These are phyloP conservation scores for Muricea muricata DNA, from an alignment of 92 coral and sea anemone genomes.

Conservation along the genomic window DNA sequence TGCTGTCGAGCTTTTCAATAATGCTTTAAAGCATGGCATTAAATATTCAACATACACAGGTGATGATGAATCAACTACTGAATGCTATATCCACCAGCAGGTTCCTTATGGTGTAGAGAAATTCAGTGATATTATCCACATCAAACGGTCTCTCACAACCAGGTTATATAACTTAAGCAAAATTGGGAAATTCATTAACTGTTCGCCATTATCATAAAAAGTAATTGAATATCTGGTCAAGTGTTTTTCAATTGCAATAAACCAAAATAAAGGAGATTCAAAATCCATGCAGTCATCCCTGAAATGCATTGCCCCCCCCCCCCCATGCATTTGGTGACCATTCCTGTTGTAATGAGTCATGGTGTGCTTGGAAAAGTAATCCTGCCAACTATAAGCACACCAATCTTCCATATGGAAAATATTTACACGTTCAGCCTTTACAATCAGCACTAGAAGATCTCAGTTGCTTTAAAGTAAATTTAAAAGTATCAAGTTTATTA, in stretches of 20 bases:
- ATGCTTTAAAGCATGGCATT: conserved; percentile 36
- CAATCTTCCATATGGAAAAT: not conserved
- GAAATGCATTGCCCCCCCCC: not conserved
- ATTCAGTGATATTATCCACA: not conserved
- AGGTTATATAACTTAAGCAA: not conserved
- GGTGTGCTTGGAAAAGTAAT: not conserved
- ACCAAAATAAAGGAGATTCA: conserved; percentile 10
- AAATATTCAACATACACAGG: conserved; percentile 59
- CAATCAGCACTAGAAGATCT: not conserved
- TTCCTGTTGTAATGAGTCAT: not conserved
- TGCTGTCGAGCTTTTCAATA: conserved; percentile 55
- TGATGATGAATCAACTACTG: conserved; percentile 19
- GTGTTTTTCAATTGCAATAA: not conserved
- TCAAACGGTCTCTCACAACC: not conserved
- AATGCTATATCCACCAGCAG: not conserved
- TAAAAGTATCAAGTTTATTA: no score
- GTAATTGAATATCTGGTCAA: conserved; percentile 26
- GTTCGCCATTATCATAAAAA: conserved; percentile 26
- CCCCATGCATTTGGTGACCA: conserved; percentile 8
- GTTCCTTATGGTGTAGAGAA: not conserved
- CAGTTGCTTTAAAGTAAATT: no score
- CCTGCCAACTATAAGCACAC: not conserved
- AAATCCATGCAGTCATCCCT: not conserved
- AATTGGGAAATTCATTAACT: not conserved
- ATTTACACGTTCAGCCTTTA: not conserved